Percentiles rank a stretch among this genome's conserved stretches.
phyloP scores from a whole-genome alignment of 2,113 vertebrate genomes.

The Melanerpes aurifrons region DNA sequence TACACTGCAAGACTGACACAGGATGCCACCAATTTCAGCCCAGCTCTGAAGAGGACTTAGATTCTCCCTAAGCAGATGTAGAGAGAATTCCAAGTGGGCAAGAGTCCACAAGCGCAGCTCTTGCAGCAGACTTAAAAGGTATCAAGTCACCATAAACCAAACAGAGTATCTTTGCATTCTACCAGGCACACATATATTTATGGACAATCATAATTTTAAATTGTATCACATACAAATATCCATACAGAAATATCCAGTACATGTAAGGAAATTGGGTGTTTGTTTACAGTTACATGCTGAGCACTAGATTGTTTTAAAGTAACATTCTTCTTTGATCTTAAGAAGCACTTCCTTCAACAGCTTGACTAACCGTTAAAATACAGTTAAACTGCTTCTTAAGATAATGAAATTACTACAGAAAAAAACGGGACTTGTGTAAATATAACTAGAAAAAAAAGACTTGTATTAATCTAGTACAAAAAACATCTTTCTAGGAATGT shows the following conservation, averaged over 20 bases:
- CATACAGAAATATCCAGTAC: not conserved
- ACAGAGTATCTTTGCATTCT: not conserved
- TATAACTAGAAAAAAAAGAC: not conserved
- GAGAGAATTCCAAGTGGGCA: not conserved
- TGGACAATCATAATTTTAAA: not conserved
- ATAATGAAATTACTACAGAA: not conserved
- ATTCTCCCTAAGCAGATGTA: not conserved
- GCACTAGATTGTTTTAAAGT: not conserved
- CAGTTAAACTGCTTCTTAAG: not conserved
- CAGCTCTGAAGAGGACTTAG: not conserved
- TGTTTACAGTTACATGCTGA: not conserved
- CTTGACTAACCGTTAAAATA: not conserved
- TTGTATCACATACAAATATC: not conserved
- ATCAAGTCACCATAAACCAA: not conserved
- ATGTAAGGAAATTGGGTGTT: not conserved
- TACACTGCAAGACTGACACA: not conserved
- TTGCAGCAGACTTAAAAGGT: not conserved
- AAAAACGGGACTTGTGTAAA: not conserved
- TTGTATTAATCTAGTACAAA: not conserved
- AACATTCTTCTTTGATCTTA: not conserved
- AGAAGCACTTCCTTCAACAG: constrained; percentile 2
- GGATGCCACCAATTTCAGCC: not conserved
- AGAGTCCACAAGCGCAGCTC: not conserved
- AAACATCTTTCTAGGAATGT: not conserved
- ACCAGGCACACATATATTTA: not conserved